These are phyloP conservation scores for Chaetorhynchus papuensis DNA, from an alignment of 2,113 vertebrate species.

Conservation along the genomic window DNA sequence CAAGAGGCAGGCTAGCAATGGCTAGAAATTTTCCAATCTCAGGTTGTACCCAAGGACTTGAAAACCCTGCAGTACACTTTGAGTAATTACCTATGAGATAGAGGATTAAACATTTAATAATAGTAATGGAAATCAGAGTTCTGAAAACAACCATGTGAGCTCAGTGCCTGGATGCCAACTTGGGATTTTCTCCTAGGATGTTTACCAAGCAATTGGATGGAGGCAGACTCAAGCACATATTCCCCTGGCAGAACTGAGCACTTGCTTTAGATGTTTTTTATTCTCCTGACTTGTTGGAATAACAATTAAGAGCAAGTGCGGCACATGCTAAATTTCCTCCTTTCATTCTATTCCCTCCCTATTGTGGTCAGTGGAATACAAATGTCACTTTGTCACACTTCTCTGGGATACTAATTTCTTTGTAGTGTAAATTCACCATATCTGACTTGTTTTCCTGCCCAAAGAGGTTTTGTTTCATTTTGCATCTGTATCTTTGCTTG, in stretches of 20 bases:
- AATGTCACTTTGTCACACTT: not conserved
- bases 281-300: not conserved
- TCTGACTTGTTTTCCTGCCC: not conserved
- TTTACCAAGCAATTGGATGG: not conserved
- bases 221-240: not conserved
- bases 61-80: not conserved
- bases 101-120: not conserved
- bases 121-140: not conserved
- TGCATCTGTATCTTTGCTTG: not conserved
- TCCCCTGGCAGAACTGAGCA: not conserved
- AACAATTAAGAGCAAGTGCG: not conserved
- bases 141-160: not conserved
- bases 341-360: not conserved
- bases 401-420: not conserved
- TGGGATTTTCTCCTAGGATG: not conserved
- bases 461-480: not conserved
- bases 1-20: not conserved
- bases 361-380: not conserved
- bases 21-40: not conserved
- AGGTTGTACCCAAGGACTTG: not conserved
- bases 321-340: not conserved
- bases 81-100: not conserved
- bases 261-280: not conserved
- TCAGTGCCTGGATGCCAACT: not conserved
- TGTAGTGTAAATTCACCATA: not conserved